phyloP scores from a whole-genome alignment of 1,140 invertebrate genomes.

The Antheraea mylitta region DNA sequence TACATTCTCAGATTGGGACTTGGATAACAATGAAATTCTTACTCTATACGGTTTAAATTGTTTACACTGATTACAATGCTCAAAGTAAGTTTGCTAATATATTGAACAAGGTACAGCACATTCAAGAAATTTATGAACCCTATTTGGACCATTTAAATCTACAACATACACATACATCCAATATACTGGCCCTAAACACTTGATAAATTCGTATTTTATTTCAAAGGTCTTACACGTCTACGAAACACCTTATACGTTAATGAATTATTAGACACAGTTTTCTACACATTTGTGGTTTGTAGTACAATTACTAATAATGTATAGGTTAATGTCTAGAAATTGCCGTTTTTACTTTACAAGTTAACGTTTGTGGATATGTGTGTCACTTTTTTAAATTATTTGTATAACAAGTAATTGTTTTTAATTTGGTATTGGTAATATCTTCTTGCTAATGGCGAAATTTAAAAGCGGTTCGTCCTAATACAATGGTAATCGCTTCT shows the following conservation, averaged over 20 bases:
- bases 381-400: too few species aligned
- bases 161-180: constrained; percentile 36
- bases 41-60: constrained; percentile 13
- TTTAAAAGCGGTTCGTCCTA: too few species aligned
- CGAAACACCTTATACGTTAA: not conserved
- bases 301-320: not conserved
- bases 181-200: constrained; percentile 8
- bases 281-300: not conserved
- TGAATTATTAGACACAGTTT: not conserved
- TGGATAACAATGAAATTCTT: constrained; percentile 8
- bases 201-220: constrained; percentile 8
- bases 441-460: too few species aligned
- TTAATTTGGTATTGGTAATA: too few species aligned
- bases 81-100: constrained; percentile 39
- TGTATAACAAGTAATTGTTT: too few species aligned
- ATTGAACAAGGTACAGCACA: constrained; percentile 11
- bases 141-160: constrained; percentile 66
- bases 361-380: too few species aligned
- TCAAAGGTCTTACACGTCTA: not conserved
- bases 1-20: constrained; percentile 64
- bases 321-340: not conserved
- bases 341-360: not conserved
- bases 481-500: too few species aligned
- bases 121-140: constrained; percentile 25
- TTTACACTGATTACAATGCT: constrained; percentile 26